Evolutionary conservation across 92 coral and sea anemone genomes (phyloP).

Genomic region (Montipora capitata): DNA sequence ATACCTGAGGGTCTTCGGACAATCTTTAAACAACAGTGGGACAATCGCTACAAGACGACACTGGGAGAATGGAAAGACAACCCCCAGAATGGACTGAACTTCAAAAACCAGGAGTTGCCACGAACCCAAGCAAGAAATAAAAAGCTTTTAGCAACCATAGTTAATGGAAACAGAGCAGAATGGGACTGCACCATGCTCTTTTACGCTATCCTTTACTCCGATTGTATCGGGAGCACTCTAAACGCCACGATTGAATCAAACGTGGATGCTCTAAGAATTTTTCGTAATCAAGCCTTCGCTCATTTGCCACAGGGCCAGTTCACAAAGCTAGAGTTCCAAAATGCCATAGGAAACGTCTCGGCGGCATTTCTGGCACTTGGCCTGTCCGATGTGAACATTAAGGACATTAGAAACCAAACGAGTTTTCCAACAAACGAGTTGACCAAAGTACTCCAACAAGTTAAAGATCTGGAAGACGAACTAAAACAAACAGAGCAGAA

Average conservation of each 20-base stretch:
- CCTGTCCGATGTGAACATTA: not conserved
- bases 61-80: too few species aligned
- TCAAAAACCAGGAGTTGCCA: too few species aligned
- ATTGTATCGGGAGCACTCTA: not conserved
- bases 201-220: too few species aligned
- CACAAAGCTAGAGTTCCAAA: too few species aligned
- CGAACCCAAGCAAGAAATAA: not conserved
- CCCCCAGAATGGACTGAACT: too few species aligned
- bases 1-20: slow-evolving; percentile 55
- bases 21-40: slow-evolving; percentile 48
- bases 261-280: slow-evolving; percentile 42
- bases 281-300: too few species aligned
- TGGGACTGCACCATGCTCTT: too few species aligned
- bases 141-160: not conserved
- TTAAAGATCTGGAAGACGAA: too few species aligned
- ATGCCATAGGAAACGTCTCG: slow-evolving; percentile 1
- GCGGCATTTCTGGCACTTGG: not conserved
- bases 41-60: too few species aligned
- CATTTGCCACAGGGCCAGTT: too few species aligned
- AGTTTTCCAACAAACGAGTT: not conserved
- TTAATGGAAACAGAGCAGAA: not conserved
- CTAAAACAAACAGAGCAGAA: too few species aligned
- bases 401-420: not conserved
- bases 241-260: slow-evolving; percentile 7
- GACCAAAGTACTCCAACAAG: not conserved